phyloP scores from a whole-genome alignment of 2,113 vertebrate species.

The Halichoeres trimaculatus region DNA sequence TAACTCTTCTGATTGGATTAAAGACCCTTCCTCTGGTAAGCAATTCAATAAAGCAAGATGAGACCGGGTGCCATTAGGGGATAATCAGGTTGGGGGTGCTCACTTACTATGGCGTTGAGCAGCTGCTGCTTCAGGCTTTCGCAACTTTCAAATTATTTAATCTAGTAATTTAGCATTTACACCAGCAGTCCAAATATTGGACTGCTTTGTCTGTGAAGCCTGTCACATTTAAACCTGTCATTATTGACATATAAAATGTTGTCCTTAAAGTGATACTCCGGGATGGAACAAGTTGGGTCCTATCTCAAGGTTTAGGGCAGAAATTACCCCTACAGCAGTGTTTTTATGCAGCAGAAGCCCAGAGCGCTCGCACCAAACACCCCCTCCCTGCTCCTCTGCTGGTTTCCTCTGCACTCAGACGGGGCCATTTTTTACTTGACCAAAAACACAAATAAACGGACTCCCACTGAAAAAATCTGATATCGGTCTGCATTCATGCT shows the following conservation, averaged over 20 bases:
- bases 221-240: background rate
- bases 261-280: too few relatives aligned
- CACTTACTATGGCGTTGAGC: constrained; percentile 15
- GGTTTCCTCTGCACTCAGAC: too few relatives aligned
- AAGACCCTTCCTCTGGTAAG: constrained; percentile 11
- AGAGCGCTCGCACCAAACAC: too few relatives aligned
- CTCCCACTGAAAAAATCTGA: too few relatives aligned
- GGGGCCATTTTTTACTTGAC: too few relatives aligned
- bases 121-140: constrained; percentile 43
- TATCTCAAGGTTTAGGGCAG: too few relatives aligned
- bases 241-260: background rate
- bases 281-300: too few relatives aligned
- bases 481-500: too few relatives aligned
- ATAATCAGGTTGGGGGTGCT: constrained; percentile 42
- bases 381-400: too few relatives aligned
- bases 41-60: constrained; percentile 47
- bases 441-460: too few relatives aligned
- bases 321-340: too few relatives aligned
- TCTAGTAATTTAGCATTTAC: background rate
- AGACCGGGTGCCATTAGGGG: constrained; percentile 36
- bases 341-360: too few relatives aligned
- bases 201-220: background rate
- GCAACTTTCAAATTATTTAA: constrained; percentile 13
- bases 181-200: background rate
- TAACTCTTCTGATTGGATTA: constrained; percentile 46